phyloP scores from a whole-genome alignment of 2,888 invertebrate genomes.

The Parnassius smintheus region DNA sequence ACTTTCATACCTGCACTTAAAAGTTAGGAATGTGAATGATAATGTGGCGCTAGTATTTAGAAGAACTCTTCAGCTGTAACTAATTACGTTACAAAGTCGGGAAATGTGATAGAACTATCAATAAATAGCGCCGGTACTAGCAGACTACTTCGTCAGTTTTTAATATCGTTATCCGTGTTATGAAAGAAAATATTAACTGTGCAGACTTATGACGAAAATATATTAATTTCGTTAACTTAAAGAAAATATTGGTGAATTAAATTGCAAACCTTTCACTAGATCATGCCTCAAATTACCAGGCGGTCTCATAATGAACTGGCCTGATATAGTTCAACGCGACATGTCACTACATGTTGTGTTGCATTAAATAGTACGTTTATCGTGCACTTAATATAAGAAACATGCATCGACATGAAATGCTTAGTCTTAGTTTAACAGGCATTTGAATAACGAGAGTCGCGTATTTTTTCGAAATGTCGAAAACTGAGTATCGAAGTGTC shows the following conservation, averaged over 20 bases:
- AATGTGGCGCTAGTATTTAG: slow-evolving; percentile 12
- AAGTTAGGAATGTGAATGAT: slow-evolving; percentile 5
- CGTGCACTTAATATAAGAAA: no score
- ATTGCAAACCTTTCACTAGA: no score
- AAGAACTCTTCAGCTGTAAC: slow-evolving; percentile 1
- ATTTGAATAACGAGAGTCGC: no score
- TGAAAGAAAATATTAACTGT: slow-evolving; percentile 3
- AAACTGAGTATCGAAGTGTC: no score
- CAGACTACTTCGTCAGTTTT: not conserved
- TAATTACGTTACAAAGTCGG: slow-evolving; percentile 3
- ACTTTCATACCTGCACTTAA: not conserved
- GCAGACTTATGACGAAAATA: slow-evolving; percentile 5
- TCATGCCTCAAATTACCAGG: no score
- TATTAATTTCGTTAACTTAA: not conserved
- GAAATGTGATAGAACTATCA: not conserved
- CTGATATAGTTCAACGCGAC: no score
- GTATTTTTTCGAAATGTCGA: no score
- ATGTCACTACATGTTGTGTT: no score
- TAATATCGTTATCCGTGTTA: not conserved
- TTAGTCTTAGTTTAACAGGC: no score
- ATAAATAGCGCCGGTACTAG: not conserved
- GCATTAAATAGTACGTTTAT: no score
- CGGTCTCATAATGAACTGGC: no score
- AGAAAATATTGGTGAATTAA: slow-evolving; percentile 3
- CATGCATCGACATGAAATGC: no score